Conservation (phyloP, 2,888 invertebrate species). For the Lycia hirtaria region DNA sequence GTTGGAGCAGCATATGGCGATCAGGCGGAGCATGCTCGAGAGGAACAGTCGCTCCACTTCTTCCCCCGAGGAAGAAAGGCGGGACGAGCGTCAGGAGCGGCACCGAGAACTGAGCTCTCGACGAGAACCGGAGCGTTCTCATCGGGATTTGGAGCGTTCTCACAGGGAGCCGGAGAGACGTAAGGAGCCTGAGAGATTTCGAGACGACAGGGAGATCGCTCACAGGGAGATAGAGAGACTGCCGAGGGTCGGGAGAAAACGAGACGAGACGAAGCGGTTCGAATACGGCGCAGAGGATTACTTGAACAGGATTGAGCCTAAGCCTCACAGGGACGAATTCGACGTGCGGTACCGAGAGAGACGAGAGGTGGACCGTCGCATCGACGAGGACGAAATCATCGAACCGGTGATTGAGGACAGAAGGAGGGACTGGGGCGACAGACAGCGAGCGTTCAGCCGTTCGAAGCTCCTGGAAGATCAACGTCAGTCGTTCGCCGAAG, state of each 20-base stretch:
- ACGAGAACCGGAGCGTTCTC: conserved; percentile 78
- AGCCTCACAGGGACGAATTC: conserved; percentile 70
- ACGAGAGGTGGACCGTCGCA: conserved; percentile 74
- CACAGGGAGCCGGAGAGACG: conserved; percentile 68
- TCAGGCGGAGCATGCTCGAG: conserved; percentile 80
- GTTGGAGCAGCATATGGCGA: conserved; percentile 81
- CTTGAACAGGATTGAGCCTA: conserved; percentile 72
- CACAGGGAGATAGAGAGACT: conserved; percentile 77
- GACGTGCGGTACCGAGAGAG: conserved; percentile 71
- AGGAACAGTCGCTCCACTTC: conserved; percentile 83
- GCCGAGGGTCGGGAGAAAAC: conserved; percentile 75
- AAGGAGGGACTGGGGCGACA: conserved; percentile 74
- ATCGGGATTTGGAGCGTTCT: conserved; percentile 68
- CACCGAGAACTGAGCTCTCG: conserved; percentile 75
- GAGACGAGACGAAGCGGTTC: conserved; percentile 74
- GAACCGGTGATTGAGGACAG: conserved; percentile 77
- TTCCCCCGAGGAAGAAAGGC: conserved; percentile 82
- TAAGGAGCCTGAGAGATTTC: conserved; percentile 69
- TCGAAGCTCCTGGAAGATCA: conserved; percentile 78
- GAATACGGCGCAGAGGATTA: conserved; percentile 79
- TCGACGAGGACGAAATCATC: conserved; percentile 78
- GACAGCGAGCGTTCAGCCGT: conserved; percentile 78
- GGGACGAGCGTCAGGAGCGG: conserved; percentile 79
- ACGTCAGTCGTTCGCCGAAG: conserved; percentile 75
- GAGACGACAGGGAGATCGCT: conserved; percentile 57